Base-by-base conservation (phyloP, 1,140 invertebrate genomes). In the Charaxes varanes region DNA sequence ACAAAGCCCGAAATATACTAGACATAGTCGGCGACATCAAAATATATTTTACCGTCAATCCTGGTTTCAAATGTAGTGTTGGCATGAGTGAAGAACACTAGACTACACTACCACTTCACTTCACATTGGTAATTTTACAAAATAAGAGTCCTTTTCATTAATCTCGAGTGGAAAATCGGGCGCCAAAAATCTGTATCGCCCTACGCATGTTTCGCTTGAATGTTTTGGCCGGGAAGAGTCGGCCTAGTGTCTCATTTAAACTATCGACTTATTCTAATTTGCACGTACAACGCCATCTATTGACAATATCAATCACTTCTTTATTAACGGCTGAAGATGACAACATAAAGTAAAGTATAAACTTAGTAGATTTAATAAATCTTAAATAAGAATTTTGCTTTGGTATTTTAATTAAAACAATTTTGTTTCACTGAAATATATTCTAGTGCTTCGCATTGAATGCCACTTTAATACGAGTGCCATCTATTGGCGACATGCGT, bases 41-140 rank as follows among this genome's bases (percentile, higher is more conserved):
- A 59, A 46, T 49, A 62, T 46, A 41, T 38, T 47, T 71, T 62
- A 85, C 82, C 77, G 80, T 81, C 18, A 84, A 69, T 70, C 79
- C 80, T 32, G 82, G 78, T 40, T 85, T 83, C 33, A 85, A 68
- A 42, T 85, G 73, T 73, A 85, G 45, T 22, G 82, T 69, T 37
- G 82, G 82, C 82, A 85, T 85, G 53, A 53, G 64, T 69, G 53
- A 31, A 45, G 54, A 54, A 55, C 33, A 50, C 16, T 41, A 49
- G 33, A 47, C 35, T 49, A 28, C 41, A 56, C 50, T 44, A 46
- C 32, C 65, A 76, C 68, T 65, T 60, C 64, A 78, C 68, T 61
- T 53, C 54, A 58, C 61, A 65, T 62, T 53, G 34, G 62, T 33
- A 24, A 27, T 15, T 35, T 30, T 28, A 40, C 40, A 56, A 61